phyloP scores from a whole-genome alignment of 2,113 vertebrate species.

The Coptodon rendalli region DNA sequence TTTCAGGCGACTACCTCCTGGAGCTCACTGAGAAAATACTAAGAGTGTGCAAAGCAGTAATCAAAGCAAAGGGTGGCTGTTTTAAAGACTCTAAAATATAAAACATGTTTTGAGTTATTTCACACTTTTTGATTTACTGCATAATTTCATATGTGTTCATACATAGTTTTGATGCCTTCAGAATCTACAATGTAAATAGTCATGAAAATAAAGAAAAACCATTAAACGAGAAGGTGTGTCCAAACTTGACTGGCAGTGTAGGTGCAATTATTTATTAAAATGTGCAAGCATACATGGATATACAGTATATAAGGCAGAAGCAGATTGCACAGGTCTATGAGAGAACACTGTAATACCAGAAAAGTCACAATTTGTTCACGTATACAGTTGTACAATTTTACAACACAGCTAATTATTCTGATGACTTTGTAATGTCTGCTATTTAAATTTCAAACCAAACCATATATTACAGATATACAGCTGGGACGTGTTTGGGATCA shows the following conservation, averaged over 20 bases:
- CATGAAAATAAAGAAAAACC: neutral
- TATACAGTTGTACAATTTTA: neutral
- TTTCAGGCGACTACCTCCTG: neutral
- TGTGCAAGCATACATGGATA: neutral
- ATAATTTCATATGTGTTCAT: neutral
- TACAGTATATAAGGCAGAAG: neutral
- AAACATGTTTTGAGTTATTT: neutral
- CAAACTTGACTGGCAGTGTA: neutral
- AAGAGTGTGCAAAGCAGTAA: neutral
- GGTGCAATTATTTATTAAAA: neutral
- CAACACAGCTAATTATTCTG: neutral
- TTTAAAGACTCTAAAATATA: neutral
- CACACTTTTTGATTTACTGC: neutral
- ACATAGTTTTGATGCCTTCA: neutral
- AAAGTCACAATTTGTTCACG: neutral
- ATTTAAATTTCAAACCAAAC: neutral
- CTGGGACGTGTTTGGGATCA: neutral
- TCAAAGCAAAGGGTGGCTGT: neutral
- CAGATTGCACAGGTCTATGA: neutral
- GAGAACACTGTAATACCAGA: neutral
- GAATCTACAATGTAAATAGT: neutral
- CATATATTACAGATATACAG: neutral
- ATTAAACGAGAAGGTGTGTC: neutral
- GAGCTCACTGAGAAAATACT: neutral
- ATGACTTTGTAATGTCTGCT: neutral